Conservation (phyloP, 2,888 invertebrate genomes). For the Eubasilissa splendida region DNA sequence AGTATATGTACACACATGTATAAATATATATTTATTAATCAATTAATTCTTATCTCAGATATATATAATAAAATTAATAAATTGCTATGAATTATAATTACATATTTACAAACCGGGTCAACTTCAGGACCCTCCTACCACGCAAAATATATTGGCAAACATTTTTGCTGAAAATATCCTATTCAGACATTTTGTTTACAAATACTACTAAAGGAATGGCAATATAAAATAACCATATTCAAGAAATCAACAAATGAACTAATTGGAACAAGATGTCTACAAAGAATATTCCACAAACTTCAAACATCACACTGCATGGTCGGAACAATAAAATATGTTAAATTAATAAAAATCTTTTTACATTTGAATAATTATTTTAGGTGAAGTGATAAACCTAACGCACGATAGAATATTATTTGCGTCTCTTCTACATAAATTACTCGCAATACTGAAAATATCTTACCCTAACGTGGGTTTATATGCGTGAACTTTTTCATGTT, state of each 20-base stretch:
- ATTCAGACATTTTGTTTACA: constrained; percentile 44
- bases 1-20: constrained; percentile 33
- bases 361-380: constrained; percentile 1
- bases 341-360: constrained; percentile 1
- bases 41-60: constrained; percentile 51
- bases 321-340: neutral
- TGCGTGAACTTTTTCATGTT: constrained; percentile 37
- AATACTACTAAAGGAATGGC: constrained; percentile 57
- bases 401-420: neutral
- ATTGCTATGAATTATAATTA: constrained; percentile 56
- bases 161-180: constrained; percentile 49
- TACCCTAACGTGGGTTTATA: constrained; percentile 38
- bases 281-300: constrained; percentile 16
- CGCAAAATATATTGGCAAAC: constrained; percentile 54
- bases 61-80: constrained; percentile 56
- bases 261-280: constrained; percentile 25
- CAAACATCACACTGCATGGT: constrained; percentile 1
- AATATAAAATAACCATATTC: constrained; percentile 1
- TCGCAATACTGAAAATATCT: constrained; percentile 35
- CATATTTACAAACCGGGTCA: constrained; percentile 55
- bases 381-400: neutral
- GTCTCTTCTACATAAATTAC: constrained; percentile 21
- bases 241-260: neutral
- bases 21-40: constrained; percentile 55
- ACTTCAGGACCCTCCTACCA: constrained; percentile 34